Evolutionary conservation across 2,888 invertebrate genomes (phyloP).

Genomic region (Nephrotoma flavescens): DNA sequence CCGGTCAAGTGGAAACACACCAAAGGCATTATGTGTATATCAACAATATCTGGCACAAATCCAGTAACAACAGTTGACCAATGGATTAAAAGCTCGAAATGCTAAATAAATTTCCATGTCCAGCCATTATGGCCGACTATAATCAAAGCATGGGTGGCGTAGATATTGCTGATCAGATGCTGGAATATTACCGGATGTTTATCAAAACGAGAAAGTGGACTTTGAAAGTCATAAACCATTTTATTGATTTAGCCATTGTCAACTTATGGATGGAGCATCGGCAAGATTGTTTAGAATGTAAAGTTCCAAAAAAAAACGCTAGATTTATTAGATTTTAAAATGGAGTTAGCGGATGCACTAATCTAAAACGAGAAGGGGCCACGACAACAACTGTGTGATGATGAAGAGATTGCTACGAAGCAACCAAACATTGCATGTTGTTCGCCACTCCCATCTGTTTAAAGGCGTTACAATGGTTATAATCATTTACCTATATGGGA

Average conservation of each 20-base stretch:
- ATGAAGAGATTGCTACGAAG: too few relatives aligned
- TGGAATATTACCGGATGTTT: background rate
- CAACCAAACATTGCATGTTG: too few relatives aligned
- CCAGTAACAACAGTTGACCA: too few relatives aligned
- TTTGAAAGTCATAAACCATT: background rate
- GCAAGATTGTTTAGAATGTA: background rate
- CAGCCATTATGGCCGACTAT: background rate
- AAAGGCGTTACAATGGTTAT: too few relatives aligned
- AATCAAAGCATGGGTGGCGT: background rate
- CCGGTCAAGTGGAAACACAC: too few relatives aligned
- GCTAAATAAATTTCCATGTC: background rate
- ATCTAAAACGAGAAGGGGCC: too few relatives aligned
- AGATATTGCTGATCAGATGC: slow-evolving; percentile 6
- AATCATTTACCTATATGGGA: too few relatives aligned
- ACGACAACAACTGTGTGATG: too few relatives aligned
- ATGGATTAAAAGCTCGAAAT: background rate
- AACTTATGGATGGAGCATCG: background rate
- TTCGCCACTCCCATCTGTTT: too few relatives aligned
- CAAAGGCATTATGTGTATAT: background rate
- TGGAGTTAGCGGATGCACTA: background rate
- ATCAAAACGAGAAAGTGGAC: background rate
- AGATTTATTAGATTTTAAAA: background rate
- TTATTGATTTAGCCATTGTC: background rate
- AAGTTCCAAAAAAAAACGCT: background rate
- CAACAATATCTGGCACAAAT: too few relatives aligned